Conservation (phyloP, 2,888 invertebrate species). For the Podotricha telesiphe region DNA sequence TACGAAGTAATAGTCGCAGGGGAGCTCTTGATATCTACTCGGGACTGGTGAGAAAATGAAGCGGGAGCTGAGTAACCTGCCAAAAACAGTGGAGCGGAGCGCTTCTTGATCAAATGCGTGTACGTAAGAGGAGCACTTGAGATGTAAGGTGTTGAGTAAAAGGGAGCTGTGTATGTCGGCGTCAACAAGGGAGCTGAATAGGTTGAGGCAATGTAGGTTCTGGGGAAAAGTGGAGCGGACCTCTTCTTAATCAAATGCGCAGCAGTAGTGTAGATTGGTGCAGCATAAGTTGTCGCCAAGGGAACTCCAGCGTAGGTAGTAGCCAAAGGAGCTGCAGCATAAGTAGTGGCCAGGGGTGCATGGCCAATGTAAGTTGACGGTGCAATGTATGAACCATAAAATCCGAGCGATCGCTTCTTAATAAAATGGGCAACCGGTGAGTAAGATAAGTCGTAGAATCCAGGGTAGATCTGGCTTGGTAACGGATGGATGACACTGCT, state of each 20-base stretch:
- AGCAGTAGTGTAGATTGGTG: conserved; percentile 54
- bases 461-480: conserved; percentile 60
- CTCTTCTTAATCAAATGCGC: conserved; percentile 66
- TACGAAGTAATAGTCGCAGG: conserved; percentile 55
- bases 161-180: conserved; percentile 51
- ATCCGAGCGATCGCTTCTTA: conserved; percentile 54
- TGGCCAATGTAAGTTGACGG: conserved; percentile 50
- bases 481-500: conserved; percentile 75
- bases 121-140: conserved; percentile 54
- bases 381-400: conserved; percentile 51
- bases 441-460: conserved; percentile 51
- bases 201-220: conserved; percentile 50
- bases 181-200: conserved; percentile 51
- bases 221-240: conserved; percentile 50
- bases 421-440: conserved; percentile 57
- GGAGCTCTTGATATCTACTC: conserved; percentile 55
- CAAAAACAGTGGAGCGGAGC: conserved; percentile 53
- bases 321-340: conserved; percentile 23
- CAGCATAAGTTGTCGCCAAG: conserved; percentile 41
- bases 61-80: conserved; percentile 56
- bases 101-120: conserved; percentile 64
- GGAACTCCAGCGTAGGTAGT: conserved; percentile 40
- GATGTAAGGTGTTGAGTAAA: conserved; percentile 58
- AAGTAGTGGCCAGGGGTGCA: conserved; percentile 44
- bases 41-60: conserved; percentile 58